Conservation (phyloP, 2,888 invertebrate genomes). For the Tyria jacobaeae region DNA sequence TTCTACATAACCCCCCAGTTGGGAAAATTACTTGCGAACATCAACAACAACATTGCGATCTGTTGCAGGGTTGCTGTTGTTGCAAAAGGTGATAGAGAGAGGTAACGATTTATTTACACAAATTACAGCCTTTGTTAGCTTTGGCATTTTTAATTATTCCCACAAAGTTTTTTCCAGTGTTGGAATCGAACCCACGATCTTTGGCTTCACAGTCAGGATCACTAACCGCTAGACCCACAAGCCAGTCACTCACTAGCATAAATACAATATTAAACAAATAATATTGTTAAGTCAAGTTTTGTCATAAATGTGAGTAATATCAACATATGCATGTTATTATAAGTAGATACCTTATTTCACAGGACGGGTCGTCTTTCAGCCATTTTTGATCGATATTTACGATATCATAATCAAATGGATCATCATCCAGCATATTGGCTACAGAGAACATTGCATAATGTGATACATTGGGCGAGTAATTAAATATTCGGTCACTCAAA, state of each 20-base stretch:
- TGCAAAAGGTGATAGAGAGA: too few species aligned
- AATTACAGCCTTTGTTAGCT: not conserved
- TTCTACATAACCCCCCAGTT: too few species aligned
- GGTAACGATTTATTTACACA: too few species aligned
- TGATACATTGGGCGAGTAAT: slow-evolving; percentile 46
- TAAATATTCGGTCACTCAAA: slow-evolving; percentile 52
- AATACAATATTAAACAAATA: not conserved
- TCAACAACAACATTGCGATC: too few species aligned
- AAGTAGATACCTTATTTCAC: slow-evolving; percentile 12
- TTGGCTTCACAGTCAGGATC: too few species aligned
- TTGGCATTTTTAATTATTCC: not conserved
- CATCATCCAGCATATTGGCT: slow-evolving; percentile 66
- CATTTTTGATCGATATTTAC: slow-evolving; percentile 73
- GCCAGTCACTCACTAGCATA: too few species aligned
- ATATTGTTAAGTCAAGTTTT: not conserved
- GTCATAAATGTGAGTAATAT: not conserved
- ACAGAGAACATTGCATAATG: slow-evolving; percentile 46
- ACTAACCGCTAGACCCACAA: too few species aligned
- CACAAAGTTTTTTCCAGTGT: too few species aligned
- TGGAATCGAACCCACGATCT: too few species aligned
- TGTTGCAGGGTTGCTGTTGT: too few species aligned
- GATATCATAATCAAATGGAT: slow-evolving; percentile 80
- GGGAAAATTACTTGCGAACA: too few species aligned
- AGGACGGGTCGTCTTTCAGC: slow-evolving; percentile 49
- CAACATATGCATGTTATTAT: too few species aligned